Base-by-base conservation (phyloP, 2,888 invertebrate genomes). In the Sinotaia quadrata region DNA sequence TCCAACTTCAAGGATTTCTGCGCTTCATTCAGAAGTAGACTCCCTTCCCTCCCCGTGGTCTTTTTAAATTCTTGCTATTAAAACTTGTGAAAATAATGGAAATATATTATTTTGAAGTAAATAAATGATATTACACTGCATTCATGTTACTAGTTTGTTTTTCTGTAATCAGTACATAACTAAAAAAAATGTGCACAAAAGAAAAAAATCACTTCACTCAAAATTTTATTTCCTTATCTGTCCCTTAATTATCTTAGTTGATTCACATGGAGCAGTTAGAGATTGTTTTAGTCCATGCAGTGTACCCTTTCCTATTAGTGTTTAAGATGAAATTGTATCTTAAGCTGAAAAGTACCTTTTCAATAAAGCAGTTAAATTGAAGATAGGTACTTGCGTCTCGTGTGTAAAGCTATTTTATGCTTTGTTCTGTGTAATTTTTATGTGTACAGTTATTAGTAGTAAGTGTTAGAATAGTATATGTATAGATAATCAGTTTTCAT, bases 1-100 rank as follows among this genome's bases (percentile, higher is more conserved):
- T 91, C 75, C 91, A 92, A 1, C 37, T 65, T 21, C 65, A 65
- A 24, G 41, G 54, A 33, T 1, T 65, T 36, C 56, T 65, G 21
- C 52, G 41, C 7, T 65, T 65, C 33, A 41, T 65, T n/a, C 65
- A 65, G 27, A 57, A 56, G 67, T 58, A 54, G 12, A 21, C 10
- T 10, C n/a, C n/a, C 10, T 33, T 10, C 15, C 7, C 15, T 51
- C 24, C 21, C 8, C 51, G 51, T 21, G 24, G 21, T 21, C 24
- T n/a, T 51, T 10, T 8, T 51, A 15, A 18, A 10, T 21, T 41
- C 18, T 18, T 41, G 44, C 12, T 15, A 41, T 59, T 18, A 36
- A 34, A 59, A 59, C 36, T 49, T 44, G 21, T 61, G 51, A 37
- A 41, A 33, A 56, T 65, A 54, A 27, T 31, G 65, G 65, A 63